Evolutionary conservation across 1,140 invertebrate genomes (phyloP), one percentile per base, ranked within the genome.

Genomic region (Drosophila asahinai): DNA sequence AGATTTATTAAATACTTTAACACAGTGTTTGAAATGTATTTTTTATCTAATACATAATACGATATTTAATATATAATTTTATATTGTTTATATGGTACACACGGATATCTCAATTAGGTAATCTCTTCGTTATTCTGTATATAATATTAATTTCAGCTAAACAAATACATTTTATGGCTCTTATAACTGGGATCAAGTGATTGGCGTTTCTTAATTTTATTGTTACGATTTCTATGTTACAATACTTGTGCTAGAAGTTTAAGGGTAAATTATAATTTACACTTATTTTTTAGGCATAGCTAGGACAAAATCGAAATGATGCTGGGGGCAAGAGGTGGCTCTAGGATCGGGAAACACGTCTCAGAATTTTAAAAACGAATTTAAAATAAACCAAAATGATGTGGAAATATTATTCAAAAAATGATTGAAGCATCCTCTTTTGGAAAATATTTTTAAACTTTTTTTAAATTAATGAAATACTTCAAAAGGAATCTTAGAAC

Each of bases 1-100:
- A 67, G 80, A 82, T 86, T 90, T 90, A 90, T 90, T 86, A 90
- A 90, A 90, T 90, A 90, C 82, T 90, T 91, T 90, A 90, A 90
- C 86, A 90, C 86, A 90, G 86, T 90, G 86, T 90, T 90, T 86
- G 81, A 90, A 90, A 86, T 90, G 79, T 86, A 82, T 83, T 61
- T 59, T 82, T 73, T 82, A 86, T 77, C 86, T 87, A 90, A 78
- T 81, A 87, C 71, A 87, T 83, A 79, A 79, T 87, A 80, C 68
- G 63, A 73, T 84, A 83, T 79, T 72, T 49, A 70, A 78, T 75
- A 84, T 77, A 65, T 81, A 62, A 27, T 71, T 71, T 58, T 61
- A 72, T 80, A 84, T 77, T 77, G 61, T 67, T 49, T 65, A 61
- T 72, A 59, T 66, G 61, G 60, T 81, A 86, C 75, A 82, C 77